Percentiles rank a stretch among this genome's conserved stretches.
phyloP scores from a whole-genome alignment of 1,140 invertebrate genomes.

The Lasaia peninsularis region DNA sequence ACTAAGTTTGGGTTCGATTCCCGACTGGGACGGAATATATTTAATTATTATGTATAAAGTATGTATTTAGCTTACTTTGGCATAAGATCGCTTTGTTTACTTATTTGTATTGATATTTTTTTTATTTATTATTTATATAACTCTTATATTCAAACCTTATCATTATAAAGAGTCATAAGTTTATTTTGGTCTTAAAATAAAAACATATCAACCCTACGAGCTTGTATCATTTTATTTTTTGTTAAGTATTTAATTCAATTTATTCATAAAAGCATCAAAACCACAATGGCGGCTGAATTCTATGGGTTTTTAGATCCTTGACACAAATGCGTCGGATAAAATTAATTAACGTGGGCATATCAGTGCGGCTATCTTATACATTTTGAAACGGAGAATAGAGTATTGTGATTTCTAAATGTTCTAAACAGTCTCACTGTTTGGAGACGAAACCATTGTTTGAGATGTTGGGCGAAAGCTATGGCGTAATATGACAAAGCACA shows the following conservation, averaged over 20 bases:
- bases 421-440: not conserved
- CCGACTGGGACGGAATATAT: too few species aligned
- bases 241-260: constrained; percentile 2
- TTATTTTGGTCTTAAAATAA: too few species aligned
- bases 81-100: too few species aligned
- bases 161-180: too few species aligned
- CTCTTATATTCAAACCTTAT: too few species aligned
- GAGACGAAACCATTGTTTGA: not conserved
- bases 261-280: not conserved
- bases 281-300: not conserved
- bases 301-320: constrained; percentile 8
- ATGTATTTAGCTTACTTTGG: too few species aligned
- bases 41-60: too few species aligned
- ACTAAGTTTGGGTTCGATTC: too few species aligned
- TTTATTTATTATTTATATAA: too few species aligned
- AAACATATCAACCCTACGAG: not conserved
- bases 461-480: not conserved
- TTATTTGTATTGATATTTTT: too few species aligned
- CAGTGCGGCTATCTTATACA: constrained; percentile 2
- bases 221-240: not conserved
- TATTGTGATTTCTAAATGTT: not conserved
- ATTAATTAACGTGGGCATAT: constrained; percentile 10
- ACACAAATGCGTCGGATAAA: constrained; percentile 5
- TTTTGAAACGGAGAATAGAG: not conserved
- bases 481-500: too few species aligned